Conservation (phyloP, 2,113 vertebrate species). For the Misgurnus mizolepis region DNA sequence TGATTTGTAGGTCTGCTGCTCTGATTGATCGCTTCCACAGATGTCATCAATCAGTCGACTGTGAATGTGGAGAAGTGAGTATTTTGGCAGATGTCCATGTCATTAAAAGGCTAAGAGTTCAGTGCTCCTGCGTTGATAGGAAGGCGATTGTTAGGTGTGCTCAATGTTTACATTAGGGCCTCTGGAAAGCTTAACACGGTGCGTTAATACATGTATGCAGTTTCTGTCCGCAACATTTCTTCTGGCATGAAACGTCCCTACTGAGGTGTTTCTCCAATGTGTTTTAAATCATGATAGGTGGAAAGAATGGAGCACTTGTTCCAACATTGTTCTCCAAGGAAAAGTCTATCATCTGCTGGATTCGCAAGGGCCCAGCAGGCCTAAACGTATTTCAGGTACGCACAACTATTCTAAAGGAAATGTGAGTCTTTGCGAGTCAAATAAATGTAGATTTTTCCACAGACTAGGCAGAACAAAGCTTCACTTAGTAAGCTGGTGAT, state of each 20-base stretch:
- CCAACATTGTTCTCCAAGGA: neutral
- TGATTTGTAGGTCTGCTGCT: constrained; percentile 48
- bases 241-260: neutral
- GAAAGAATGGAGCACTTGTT: constrained; percentile 42
- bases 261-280: neutral
- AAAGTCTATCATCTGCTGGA: neutral
- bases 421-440: neutral
- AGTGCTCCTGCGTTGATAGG: constrained; percentile 14
- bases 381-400: neutral
- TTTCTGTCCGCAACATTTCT: constrained; percentile 38
- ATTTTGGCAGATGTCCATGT: constrained; percentile 51
- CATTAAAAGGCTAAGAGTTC: constrained; percentile 38
- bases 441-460: constrained; percentile 31
- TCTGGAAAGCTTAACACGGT: neutral
- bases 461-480: constrained; percentile 49
- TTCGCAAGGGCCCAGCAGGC: neutral
- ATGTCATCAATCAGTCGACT: constrained; percentile 50
- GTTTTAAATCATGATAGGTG: constrained; percentile 26
- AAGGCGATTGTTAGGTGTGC: constrained; percentile 25
- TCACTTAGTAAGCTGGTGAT: constrained; percentile 27
- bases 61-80: constrained; percentile 39
- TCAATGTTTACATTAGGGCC: constrained; percentile 35
- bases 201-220: neutral
- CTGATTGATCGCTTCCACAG: constrained; percentile 55
- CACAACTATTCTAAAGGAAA: neutral